Conservation (phyloP, 2,888 invertebrate genomes). For the Temnothorax unifasciatus region DNA sequence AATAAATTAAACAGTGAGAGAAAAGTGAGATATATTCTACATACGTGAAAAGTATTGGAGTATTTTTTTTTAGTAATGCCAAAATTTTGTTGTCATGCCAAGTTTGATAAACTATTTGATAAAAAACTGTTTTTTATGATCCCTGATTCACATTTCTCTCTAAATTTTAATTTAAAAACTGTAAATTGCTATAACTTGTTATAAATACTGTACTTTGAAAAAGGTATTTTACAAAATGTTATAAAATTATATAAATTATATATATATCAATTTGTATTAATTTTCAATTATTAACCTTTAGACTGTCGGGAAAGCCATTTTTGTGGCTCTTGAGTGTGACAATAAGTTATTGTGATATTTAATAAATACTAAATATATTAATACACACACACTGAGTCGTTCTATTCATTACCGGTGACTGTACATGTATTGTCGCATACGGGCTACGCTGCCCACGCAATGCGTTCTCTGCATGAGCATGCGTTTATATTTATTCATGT, state of each 20-base stretch:
- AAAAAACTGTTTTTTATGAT: not conserved
- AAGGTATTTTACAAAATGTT: too few species aligned
- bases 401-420: too few species aligned
- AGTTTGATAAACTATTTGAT: not conserved
- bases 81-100: not conserved
- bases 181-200: not conserved
- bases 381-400: too few species aligned
- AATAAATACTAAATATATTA: too few species aligned
- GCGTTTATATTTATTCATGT: too few species aligned
- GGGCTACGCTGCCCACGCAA: too few species aligned
- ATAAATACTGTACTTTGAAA: too few species aligned
- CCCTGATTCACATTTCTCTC: not conserved
- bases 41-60: not conserved
- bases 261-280: not conserved
- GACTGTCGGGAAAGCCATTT: too few species aligned
- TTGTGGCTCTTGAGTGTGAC: too few species aligned
- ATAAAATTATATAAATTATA: not conserved
- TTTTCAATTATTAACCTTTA: not conserved
- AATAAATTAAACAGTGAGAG: constrained; percentile 10
- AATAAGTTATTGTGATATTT: too few species aligned
- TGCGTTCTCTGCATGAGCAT: too few species aligned
- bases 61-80: not conserved
- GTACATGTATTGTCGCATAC: too few species aligned
- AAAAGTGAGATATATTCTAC: not conserved
- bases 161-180: not conserved